phyloP scores from a whole-genome alignment of 2,888 invertebrate species.

The Mesorhabditis belari region DNA sequence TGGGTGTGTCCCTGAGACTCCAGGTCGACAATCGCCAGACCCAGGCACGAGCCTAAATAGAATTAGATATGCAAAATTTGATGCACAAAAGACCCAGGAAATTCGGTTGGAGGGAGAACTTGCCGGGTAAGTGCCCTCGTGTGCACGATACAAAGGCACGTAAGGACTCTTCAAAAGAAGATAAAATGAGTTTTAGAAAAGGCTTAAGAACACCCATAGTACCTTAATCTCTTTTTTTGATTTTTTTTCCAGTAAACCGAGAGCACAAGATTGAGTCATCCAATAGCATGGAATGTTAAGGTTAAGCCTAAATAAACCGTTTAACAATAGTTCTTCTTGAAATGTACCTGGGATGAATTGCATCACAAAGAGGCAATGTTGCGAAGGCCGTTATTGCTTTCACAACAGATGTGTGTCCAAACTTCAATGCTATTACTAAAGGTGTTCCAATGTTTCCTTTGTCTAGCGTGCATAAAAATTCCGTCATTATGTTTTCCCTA shows the following conservation, averaged over 20 bases:
- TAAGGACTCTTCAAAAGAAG: not conserved
- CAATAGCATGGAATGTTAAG: not conserved
- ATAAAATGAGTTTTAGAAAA: not conserved
- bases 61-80: no score
- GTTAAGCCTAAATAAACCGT: not conserved
- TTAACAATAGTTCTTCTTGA: not conserved
- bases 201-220: not conserved
- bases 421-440: conserved; percentile 2
- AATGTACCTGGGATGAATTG: not conserved
- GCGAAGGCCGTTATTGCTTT: not conserved
- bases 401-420: not conserved
- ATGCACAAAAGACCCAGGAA: no score
- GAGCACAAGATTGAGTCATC: not conserved
- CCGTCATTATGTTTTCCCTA: conserved; percentile 2
- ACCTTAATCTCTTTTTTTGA: not conserved
- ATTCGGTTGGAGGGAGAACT: not conserved
- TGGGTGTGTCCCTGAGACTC: not conserved
- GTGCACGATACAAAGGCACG: not conserved
- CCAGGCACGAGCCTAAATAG: not conserved
- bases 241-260: not conserved
- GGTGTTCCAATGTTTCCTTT: conserved; percentile 4
- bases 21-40: not conserved
- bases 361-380: not conserved
- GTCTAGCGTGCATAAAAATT: conserved; percentile 2
- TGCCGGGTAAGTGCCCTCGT: not conserved